Base-by-base conservation (phyloP, 2,888 invertebrate species). In the Watsonalla binaria region DNA sequence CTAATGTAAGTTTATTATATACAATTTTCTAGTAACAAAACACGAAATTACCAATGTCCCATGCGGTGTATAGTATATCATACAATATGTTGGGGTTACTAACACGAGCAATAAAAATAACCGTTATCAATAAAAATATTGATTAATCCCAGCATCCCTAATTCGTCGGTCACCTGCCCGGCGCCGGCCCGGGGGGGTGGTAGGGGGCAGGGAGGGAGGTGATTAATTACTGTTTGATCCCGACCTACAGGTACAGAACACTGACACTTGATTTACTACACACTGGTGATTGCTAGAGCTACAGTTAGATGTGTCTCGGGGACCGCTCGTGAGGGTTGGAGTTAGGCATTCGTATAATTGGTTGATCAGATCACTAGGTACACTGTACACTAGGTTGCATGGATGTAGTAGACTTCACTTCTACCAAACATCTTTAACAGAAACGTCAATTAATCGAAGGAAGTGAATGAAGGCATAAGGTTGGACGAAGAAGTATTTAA, bases 171-270 rank as follows among this genome's bases (percentile, higher is more conserved):
- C 47, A 54, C 55, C 50, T 35, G 52, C 35, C 53, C 51, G 35
- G n/a, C 52, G 51, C 55, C 53, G 37, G 61, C 53, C 46, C 61
- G 64, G 54, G 47, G 55, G 53, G 46, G 51, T 48, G 53, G 59
- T 54, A 46, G 45, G 57, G 54, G 56, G 51, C 52, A 37, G 55
- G 65, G 60, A 65, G 62, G 65, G 63, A 54, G 52, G 70, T 83
- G 85, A 88, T 88, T 87, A 87, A 88, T 88, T 88, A 86, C 87
- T 80, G 82, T 86, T 83, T 82, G 82, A 82, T 82, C 77, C 76
- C 70, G 57, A 55, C 61, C 65, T 67, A 61, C 60, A 65, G 63
- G 63, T 62, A 60, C 70, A 66, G 72, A 46, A 24, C 51, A 15
- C 66, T 49, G 49, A 60, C 61, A 55, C 59, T 72, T 84, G 82